A percentile compares a stretch with the other conserved stretches of the same genome.
Conservation (phyloP, 2,797 vertebrate genomes). For the Onychomys leucogaster region DNA sequence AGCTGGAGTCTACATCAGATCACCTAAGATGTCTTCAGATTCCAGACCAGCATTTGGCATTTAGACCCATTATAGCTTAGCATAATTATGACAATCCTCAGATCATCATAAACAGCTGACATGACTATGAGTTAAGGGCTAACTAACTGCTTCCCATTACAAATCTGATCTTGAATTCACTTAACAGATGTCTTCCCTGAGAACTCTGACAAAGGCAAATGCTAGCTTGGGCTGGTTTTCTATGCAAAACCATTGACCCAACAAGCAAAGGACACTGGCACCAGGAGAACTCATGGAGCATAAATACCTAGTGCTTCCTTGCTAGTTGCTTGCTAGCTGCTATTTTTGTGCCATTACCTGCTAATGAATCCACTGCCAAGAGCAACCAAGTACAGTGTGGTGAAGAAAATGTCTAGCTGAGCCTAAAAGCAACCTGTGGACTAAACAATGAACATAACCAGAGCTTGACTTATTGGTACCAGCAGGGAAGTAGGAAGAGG, state of each 20-base stretch:
- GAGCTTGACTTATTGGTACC: neutral
- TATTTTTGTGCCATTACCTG: rapidly evolving
- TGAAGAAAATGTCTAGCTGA: neutral
- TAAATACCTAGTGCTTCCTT: neutral
- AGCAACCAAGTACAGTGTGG: rapidly evolving
- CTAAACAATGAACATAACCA: neutral
- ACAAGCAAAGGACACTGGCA: neutral
- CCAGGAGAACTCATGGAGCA: rapidly evolving
- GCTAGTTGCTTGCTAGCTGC: rapidly evolving
- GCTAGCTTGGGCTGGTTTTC: neutral
- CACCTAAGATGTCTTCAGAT: neutral
- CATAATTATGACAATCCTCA: neutral
- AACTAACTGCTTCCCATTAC: neutral
- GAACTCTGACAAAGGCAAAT: neutral
- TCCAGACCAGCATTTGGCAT: neutral
- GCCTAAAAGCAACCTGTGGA: neutral
- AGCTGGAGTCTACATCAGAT: neutral
- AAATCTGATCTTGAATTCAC: neutral
- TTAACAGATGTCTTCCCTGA: neutral
- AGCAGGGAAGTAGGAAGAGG: neutral
- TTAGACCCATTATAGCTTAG: neutral
- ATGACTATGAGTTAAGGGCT: neutral
- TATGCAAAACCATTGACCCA: neutral
- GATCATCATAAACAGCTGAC: neutral
- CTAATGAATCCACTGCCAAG: neutral